Evolutionary conservation across 2,888 invertebrate species (phyloP), one percentile per base, ranked within the genome.

Genomic region (Leucophenga maculata): DNA sequence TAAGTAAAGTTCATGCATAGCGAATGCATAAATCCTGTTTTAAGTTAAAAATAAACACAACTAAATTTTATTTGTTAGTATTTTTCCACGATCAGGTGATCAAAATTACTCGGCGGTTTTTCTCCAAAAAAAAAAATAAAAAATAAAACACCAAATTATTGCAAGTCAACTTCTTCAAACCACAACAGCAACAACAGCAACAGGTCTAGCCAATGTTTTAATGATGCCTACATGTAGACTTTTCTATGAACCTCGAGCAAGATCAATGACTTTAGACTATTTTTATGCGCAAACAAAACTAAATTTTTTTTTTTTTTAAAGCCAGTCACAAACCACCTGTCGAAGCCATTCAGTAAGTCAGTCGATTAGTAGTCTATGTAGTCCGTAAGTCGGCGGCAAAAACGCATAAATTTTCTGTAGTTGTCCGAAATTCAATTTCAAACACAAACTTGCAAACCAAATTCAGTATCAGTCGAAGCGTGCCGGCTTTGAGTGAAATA

Each of bases 211-310:
- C 46, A 1, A 60, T 39, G 59, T 59, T 59, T 31, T 44, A 62
- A 44, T n/a, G 14, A 31, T 39, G 20, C 18, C 50, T 18, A 14
- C 6, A 48, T 8, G 11, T 39, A 39, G 39, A 39, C 39, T 39
- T 22, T 6, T 55, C 55, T 14, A 55, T 55, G 4, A 54, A 66
- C 78, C 79, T 78, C 72, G 79, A 74, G 71, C 79, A 73, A 80
- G 79, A 79, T 78, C 80, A 78, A 80, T 77, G 79, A 76, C 82
- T 82, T 70, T 74, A 57, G 44, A 71, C 48, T 71, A 60, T 44
- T 67, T 52, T 55, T 64, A 64, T 57, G 8, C 6, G 20, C 26
- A 32, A 55, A 46, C 50, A 55, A 59, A 64, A 66, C 48, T 54
- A 69, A 26, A 26, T 3, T 26, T 2, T 26, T 26, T 26, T 2